A percentile compares a stretch with the other conserved stretches of the same genome.
Conservation (phyloP, 2,113 vertebrate genomes). For the Oxygymnocypris stewartii region DNA sequence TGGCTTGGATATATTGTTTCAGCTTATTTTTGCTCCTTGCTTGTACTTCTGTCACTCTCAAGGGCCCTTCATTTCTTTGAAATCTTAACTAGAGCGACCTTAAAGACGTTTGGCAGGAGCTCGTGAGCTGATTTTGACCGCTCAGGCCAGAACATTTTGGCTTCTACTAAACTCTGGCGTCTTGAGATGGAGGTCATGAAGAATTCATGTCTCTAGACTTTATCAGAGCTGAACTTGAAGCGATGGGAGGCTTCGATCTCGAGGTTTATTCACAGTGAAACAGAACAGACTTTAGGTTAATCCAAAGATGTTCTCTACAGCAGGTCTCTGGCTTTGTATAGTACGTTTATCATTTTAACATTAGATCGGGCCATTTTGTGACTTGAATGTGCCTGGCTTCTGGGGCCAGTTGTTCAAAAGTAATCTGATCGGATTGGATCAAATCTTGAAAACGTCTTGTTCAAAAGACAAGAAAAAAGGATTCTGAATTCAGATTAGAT, state of each 20-base stretch:
- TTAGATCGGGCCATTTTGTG: too few relatives aligned
- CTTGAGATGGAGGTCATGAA: background rate
- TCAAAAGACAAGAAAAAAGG: too few relatives aligned
- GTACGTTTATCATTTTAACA: too few relatives aligned
- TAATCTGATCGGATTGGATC: too few relatives aligned
- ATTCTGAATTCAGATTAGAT: too few relatives aligned
- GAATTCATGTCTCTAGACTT: background rate
- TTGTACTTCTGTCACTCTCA: background rate
- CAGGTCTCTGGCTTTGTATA: background rate
- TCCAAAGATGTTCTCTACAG: background rate
- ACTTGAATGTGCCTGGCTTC: too few relatives aligned
- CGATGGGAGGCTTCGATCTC: background rate
- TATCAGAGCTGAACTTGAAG: background rate
- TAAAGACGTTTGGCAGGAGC: background rate
- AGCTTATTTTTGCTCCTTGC: background rate
- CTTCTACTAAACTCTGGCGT: constrained; percentile 9
- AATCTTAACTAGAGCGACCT: constrained; percentile 8
- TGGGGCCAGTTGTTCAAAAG: too few relatives aligned
- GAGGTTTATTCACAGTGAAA: background rate
- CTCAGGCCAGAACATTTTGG: constrained; percentile 4
- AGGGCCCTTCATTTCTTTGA: background rate
- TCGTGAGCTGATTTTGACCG: background rate
- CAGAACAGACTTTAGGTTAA: background rate
- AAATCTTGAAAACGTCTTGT: too few relatives aligned
- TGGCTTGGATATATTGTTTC: background rate